phyloP scores from a whole-genome alignment of 2,113 vertebrate genomes.

The Tupaia chinensis region DNA sequence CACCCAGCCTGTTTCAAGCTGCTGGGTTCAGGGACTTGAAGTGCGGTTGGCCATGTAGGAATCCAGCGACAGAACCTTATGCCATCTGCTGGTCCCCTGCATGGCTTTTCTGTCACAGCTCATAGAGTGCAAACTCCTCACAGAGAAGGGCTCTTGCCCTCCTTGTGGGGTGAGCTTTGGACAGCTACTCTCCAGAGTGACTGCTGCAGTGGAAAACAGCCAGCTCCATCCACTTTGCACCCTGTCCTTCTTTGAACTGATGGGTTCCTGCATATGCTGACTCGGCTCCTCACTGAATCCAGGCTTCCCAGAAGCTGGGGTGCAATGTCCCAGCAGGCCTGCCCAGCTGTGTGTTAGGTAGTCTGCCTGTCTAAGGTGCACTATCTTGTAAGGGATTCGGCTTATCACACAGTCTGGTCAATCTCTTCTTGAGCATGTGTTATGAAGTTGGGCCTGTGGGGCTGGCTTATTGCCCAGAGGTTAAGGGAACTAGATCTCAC shows the following conservation, averaged over 20 bases:
- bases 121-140: neutral
- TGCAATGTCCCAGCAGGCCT: neutral
- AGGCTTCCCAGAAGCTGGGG: neutral
- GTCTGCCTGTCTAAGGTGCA: neutral
- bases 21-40: too few species aligned
- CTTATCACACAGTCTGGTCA: neutral
- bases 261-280: neutral
- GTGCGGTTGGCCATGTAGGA: too few species aligned
- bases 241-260: neutral
- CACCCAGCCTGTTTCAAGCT: too few species aligned
- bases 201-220: neutral
- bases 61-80: too few species aligned
- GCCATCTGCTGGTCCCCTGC: too few species aligned
- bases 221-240: neutral
- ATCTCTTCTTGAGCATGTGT: neutral
- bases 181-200: neutral
- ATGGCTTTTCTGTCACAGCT: neutral
- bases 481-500: too few species aligned
- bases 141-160: neutral
- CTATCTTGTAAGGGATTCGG: neutral
- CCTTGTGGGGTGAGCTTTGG: rapidly evolving
- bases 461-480: too few species aligned
- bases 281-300: neutral
- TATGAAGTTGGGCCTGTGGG: neutral
- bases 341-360: rapidly evolving